Percentiles rank a stretch among this genome's conserved stretches.
Evolutionary conservation across 2,797 vertebrate genomes (phyloP).

Genomic region (Cossypha niveicapilla): DNA sequence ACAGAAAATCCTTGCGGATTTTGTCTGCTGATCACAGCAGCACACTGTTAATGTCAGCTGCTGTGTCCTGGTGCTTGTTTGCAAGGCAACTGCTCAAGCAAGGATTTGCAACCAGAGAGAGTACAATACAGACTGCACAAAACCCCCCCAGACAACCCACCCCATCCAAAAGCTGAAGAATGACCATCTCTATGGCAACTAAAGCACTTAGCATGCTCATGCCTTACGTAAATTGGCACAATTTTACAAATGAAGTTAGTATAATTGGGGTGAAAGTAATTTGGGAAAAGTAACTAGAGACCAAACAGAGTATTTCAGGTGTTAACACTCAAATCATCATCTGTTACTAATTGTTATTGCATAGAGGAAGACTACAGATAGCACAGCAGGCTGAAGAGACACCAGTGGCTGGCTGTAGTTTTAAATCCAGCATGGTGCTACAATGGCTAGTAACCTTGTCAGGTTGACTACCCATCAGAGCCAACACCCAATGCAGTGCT

Average conservation of each 20-base stretch:
- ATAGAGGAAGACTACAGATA: neutral
- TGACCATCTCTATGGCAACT: neutral
- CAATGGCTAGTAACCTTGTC: neutral
- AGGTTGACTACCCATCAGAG: neutral
- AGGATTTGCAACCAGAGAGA: neutral
- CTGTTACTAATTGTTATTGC: neutral
- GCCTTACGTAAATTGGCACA: neutral
- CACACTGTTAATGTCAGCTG: neutral
- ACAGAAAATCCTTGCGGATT: neutral
- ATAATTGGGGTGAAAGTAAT: neutral
- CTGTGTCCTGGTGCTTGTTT: neutral
- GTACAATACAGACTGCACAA: neutral
- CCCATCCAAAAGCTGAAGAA: neutral
- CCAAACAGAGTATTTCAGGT: neutral
- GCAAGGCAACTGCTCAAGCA: neutral
- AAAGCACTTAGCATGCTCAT: neutral
- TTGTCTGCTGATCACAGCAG: neutral
- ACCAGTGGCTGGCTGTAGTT: neutral
- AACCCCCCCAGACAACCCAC: rapidly evolving
- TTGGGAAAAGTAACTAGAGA: neutral
- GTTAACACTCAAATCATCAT: neutral
- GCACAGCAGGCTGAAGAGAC: neutral
- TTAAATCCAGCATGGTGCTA: rapidly evolving
- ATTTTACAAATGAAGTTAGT: neutral
- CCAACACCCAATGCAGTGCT: neutral